Percentiles rank a stretch among this genome's conserved stretches.
These are phyloP conservation scores for Rotaria socialis DNA, from an alignment of 2,888 invertebrate species.

Conservation along the genomic window DNA sequence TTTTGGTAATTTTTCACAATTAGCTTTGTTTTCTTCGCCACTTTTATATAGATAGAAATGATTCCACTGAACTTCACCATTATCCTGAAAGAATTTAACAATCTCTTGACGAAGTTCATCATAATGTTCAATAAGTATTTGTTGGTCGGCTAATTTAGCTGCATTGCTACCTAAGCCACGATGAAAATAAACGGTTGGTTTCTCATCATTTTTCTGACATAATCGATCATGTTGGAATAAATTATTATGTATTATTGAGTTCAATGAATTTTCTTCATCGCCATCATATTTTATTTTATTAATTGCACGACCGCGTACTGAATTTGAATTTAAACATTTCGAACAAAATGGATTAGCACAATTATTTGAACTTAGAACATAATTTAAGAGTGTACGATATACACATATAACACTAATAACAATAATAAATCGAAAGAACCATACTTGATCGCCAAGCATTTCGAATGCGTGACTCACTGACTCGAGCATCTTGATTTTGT, in stretches of 20 bases:
- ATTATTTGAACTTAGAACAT: background rate
- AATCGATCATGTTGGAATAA: constrained; percentile 6
- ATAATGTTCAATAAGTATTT: background rate
- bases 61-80: background rate
- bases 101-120: constrained; percentile 20
- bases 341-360: constrained; percentile 35
- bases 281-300: background rate
- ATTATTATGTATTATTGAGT: background rate
- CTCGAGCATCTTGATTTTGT: background rate
- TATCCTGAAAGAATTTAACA: background rate
- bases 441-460: constrained; percentile 4
- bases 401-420: background rate
- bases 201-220: background rate
- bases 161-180: background rate
- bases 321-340: background rate
- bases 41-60: constrained; percentile 6
- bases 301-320: background rate
- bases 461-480: background rate
- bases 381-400: background rate
- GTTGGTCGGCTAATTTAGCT: background rate
- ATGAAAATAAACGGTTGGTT: constrained; percentile 31
- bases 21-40: background rate
- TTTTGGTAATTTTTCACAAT: background rate
- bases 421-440: constrained; percentile 11
- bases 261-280: background rate